Base-by-base conservation (phyloP, 2,113 vertebrate species). In the Arenaria interpres region DNA sequence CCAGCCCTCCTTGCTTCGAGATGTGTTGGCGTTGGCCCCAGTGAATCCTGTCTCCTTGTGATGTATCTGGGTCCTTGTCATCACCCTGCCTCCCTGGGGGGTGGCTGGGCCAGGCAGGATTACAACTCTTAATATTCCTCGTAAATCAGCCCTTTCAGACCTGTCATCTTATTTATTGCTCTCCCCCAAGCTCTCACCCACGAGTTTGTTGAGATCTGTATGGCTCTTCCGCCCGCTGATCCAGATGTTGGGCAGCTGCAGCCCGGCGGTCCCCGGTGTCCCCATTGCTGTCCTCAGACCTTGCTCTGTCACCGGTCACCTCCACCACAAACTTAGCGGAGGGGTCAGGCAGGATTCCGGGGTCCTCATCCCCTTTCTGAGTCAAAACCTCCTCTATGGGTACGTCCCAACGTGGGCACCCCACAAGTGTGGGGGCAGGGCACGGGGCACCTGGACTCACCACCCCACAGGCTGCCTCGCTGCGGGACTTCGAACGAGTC, bases 191-290 rank as follows among this genome's bases (percentile, higher is more conserved):
- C 90, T 88, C 77, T 94, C 30, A 2, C 67, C 90, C 69, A 53
- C 14, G 12, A 92, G 56, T 94, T 96, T 66, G 83, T 87, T 7
- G 7, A 81, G 87, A 91, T 89, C 71, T 16, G 12, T 68, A 46
- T 63, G 79, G 33, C 80, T 95, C 72, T 86, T 86, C 93, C 73
- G 90, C 78, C 43, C n/a, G 6, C 91, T 91, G 73, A 77, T 78
- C 79, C 94, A 94, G 94, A 85, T 94, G 94, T 94, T 87, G 95
- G 81, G 87, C 96, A 97, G 95, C 80, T 91, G 89, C 66, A 90
- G 66, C 59, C 59, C 19, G 2, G 39, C 2, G 0, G 8, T 20
- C 53, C 24, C 39, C 1, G 1, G 30, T 37, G 33, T 85, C 63
- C 51, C 63, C 5, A 1, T 23, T 88, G 50, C 83, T 0, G 0